A percentile compares a stretch with the other conserved stretches of the same genome.
Conservation (phyloP, 2,113 vertebrate genomes). For the Procavia capensis region DNA sequence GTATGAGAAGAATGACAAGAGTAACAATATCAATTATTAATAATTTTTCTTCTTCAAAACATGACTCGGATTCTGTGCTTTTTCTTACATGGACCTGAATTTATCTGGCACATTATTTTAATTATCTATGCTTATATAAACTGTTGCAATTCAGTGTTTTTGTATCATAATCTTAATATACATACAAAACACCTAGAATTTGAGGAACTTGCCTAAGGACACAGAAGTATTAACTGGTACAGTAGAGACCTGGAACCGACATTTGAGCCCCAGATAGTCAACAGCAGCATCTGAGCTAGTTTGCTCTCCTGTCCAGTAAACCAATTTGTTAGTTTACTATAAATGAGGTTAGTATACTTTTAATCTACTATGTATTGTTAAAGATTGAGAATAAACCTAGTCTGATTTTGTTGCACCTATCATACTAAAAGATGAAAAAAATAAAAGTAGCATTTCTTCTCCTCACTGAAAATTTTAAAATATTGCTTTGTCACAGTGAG, state of each 20-base stretch:
- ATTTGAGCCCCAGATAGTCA: background rate
- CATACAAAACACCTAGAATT: background rate
- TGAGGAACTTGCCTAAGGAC: background rate
- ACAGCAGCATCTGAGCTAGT: background rate
- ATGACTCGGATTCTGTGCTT: background rate
- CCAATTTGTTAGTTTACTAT: background rate
- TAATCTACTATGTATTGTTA: background rate
- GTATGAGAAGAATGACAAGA: background rate
- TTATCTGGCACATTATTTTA: background rate
- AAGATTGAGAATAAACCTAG: background rate
- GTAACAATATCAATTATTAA: background rate
- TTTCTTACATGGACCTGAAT: background rate
- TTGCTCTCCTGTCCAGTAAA: background rate
- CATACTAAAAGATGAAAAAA: background rate
- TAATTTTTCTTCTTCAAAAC: background rate
- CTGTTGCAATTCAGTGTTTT: background rate
- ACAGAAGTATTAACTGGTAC: background rate
- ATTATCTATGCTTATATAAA: background rate
- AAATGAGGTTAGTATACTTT: conserved; percentile 16
- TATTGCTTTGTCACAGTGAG: background rate
- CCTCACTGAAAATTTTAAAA: conserved; percentile 14
- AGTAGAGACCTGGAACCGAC: background rate
- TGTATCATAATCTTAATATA: background rate
- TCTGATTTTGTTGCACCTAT: conserved; percentile 9
- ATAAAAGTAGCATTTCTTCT: background rate